Evolutionary conservation across 2,888 invertebrate species (phyloP).

Genomic region (Scaptomyza reducta): DNA sequence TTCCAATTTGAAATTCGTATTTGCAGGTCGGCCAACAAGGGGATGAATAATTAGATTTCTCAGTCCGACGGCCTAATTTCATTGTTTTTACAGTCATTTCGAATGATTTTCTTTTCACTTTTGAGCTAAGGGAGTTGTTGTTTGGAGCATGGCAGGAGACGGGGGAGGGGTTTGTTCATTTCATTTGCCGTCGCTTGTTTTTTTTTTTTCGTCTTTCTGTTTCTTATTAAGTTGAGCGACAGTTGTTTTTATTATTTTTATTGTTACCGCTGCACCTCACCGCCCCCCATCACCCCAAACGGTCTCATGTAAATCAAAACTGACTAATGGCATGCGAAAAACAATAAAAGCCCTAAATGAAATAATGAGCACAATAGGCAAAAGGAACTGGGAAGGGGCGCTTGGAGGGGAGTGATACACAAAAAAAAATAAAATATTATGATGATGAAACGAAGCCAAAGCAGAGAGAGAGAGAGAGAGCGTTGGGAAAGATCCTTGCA

Average conservation of each 20-base stretch:
- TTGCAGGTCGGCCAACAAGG: conserved; percentile 64
- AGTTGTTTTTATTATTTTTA: conserved; percentile 81
- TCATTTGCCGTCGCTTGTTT: conserved; percentile 34
- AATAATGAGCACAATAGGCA: conserved; percentile 66
- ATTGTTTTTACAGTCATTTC: conserved; percentile 82
- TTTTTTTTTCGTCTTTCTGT: conserved; percentile 34
- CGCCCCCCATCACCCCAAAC: conserved; percentile 14
- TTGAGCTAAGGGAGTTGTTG: conserved; percentile 34
- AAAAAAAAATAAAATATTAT: conserved; percentile 23
- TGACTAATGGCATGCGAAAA: conserved; percentile 81
- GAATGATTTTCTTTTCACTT: conserved; percentile 75
- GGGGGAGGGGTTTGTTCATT: conserved; percentile 52
- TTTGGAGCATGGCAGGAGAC: neutral
- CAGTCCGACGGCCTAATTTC: conserved; percentile 81
- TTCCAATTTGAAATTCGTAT: conserved; percentile 44
- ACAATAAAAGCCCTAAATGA: conserved; percentile 80
- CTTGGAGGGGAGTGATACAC: conserved; percentile 30
- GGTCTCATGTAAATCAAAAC: conserved; percentile 76
- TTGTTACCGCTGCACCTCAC: conserved; percentile 51
- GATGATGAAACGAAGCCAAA: conserved; percentile 26
- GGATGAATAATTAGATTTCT: conserved; percentile 83
- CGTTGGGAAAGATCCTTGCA: conserved; percentile 35
- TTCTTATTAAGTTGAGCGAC: conserved; percentile 81
- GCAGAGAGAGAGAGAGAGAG: neutral
- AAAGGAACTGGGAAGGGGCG: neutral